Evolutionary conservation across 2,113 vertebrate species (phyloP), one percentile per base, ranked within the genome.

Genomic region (Poeciliopsis occidentalis): DNA sequence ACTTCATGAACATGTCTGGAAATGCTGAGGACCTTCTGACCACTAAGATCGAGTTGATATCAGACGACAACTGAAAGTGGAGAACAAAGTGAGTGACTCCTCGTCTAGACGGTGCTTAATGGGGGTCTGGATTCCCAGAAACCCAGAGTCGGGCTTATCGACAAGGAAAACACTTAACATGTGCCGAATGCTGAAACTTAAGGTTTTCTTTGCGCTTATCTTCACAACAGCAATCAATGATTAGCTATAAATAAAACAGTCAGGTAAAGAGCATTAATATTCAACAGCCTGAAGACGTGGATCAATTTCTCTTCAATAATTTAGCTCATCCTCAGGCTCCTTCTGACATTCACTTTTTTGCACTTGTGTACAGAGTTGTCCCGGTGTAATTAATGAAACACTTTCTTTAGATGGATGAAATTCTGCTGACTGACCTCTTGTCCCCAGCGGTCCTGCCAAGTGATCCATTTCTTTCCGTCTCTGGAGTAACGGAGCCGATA

Each of bases 401-500:
- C 51, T 57, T n/a, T n/a, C 51, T 0, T 57, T 57, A 57, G 2
- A 17, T 54, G 34, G 65, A 15, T 66, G 61, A 67, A 71, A 44
- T 70, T 13, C 7, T 10, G 61, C 17, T 47, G 51, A 57, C 73
- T 93, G 79, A 98, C 96, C 91, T 97, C 96, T 60, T 93, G 86
- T 12, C 96, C 90, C 95, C 96, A 97, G 54, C 96, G 96, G 86
- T 98, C 97, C 26, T 79, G 94, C 97, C 97, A 98, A 27, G 93
- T 95, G 75, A 96, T 93, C 96, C 97, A 99, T 26, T 93, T 94
- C 27, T 91, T 92, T 26, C 96, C 96, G 0, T 98, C 96, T 0
- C 97, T 92, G 69, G 96, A 97, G 86, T 99, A 98, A 24, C 89
- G 95, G 19, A 98, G 95, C 0, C 95, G 93, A 84, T 98, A 99